These are phyloP conservation scores for Margarornis squamiger DNA, from an alignment of 2,797 vertebrate genomes.

Conservation along the genomic window DNA sequence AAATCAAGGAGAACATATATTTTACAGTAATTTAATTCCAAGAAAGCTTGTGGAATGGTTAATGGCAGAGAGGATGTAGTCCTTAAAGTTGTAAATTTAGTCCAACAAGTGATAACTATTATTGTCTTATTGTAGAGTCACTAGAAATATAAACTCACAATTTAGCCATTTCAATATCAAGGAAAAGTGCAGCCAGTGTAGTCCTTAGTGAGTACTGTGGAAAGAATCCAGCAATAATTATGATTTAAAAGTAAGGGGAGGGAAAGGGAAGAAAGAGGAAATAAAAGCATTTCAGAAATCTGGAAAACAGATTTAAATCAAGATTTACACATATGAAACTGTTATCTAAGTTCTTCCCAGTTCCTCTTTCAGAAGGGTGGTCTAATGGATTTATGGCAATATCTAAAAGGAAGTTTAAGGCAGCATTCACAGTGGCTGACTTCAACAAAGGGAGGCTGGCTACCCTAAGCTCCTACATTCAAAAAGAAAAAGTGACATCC, in stretches of 20 bases:
- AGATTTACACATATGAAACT: slow-evolving; percentile 18
- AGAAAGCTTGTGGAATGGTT: background rate
- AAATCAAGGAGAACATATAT: background rate
- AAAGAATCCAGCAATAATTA: slow-evolving; percentile 54
- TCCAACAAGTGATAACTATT: background rate
- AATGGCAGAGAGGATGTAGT: background rate
- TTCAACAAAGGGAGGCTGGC: background rate
- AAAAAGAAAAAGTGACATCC: background rate
- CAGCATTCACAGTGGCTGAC: background rate
- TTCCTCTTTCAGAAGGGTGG: background rate
- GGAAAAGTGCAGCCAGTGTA: slow-evolving; percentile 48
- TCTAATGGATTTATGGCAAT: background rate
- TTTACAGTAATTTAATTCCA: background rate
- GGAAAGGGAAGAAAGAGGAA: slow-evolving; percentile 14
- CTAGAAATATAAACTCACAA: slow-evolving; percentile 37
- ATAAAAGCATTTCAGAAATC: slow-evolving; percentile 35
- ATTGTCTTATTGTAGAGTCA: background rate
- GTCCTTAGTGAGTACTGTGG: slow-evolving; percentile 52
- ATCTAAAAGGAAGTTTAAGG: background rate
- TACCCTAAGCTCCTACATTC: background rate
- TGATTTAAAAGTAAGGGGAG: slow-evolving; percentile 65
- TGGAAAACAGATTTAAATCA: slow-evolving; percentile 53
- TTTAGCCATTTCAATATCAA: slow-evolving; percentile 63
- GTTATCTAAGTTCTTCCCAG: slow-evolving; percentile 27
- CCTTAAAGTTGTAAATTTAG: background rate